These are phyloP conservation scores for Hemitrygon akajei DNA, from an alignment of 2,797 vertebrate species.

Conservation along the genomic window DNA sequence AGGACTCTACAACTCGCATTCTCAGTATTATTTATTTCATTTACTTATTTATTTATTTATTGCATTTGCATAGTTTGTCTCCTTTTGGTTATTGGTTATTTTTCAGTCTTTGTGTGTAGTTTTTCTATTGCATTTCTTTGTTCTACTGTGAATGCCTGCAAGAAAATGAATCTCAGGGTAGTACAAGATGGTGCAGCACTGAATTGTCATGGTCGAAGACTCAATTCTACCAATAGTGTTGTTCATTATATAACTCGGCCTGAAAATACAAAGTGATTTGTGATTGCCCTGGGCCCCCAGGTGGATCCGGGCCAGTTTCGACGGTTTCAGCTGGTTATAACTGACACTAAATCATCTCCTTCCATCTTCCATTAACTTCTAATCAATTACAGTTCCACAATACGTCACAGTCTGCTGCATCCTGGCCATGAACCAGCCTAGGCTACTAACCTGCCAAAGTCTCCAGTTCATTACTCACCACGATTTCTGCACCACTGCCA, in stretches of 20 bases:
- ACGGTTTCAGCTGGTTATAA: not conserved
- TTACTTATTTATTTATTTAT: no score
- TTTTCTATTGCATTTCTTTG: no score
- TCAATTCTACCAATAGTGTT: not conserved
- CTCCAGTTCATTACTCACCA: not conserved
- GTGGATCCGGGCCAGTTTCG: not conserved
- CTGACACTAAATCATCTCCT: not conserved
- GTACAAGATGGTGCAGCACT: not conserved
- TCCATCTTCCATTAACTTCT: slow-evolving; percentile 24
- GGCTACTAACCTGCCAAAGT: not conserved
- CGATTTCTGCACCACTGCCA: slow-evolving; percentile 11
- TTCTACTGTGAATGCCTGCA: no score
- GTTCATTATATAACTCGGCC: not conserved
- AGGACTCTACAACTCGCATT: no score
- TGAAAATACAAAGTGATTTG: not conserved
- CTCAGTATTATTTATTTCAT: no score
- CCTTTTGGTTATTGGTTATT: no score
- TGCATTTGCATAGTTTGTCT: no score
- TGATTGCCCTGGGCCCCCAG: not conserved
- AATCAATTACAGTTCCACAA: slow-evolving; percentile 14
- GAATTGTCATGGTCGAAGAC: not conserved
- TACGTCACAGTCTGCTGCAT: slow-evolving; percentile 6
- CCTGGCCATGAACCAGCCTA: not conserved
- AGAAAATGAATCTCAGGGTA: no score
- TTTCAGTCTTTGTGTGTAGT: no score